Evolutionary conservation across 2,797 vertebrate species (phyloP).

Genomic region (Anguilla pacifica): DNA sequence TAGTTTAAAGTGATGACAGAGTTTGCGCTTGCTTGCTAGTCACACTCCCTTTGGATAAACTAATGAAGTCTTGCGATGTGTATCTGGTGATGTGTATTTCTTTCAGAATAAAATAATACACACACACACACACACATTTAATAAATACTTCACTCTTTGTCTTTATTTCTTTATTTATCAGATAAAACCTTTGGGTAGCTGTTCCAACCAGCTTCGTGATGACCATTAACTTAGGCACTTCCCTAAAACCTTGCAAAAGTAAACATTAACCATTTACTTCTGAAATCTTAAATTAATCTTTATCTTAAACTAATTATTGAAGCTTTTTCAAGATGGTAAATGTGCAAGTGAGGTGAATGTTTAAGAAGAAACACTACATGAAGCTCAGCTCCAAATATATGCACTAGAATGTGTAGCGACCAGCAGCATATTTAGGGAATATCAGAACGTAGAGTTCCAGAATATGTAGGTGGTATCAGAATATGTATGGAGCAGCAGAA

Average conservation of each 20-base stretch:
- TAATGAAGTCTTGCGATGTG: background rate
- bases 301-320: background rate
- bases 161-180: too few species aligned
- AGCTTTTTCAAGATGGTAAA: background rate
- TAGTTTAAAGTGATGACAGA: background rate
- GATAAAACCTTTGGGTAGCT: background rate
- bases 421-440: background rate
- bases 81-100: background rate
- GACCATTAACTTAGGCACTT: background rate
- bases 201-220: background rate
- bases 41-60: background rate
- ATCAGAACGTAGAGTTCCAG: background rate
- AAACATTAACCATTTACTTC: background rate
- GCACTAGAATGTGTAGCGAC: background rate
- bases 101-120: background rate
- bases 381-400: background rate
- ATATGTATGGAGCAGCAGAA: background rate
- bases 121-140: background rate
- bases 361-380: background rate
- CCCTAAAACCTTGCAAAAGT: background rate
- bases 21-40: background rate
- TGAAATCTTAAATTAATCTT: background rate
- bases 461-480: background rate
- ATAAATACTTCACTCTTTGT: background rate
- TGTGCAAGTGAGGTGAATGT: background rate